Percentiles rank a stretch among this genome's conserved stretches.
Evolutionary conservation across 2,797 vertebrate species (phyloP).

Genomic region (Smutsia gigantea): DNA sequence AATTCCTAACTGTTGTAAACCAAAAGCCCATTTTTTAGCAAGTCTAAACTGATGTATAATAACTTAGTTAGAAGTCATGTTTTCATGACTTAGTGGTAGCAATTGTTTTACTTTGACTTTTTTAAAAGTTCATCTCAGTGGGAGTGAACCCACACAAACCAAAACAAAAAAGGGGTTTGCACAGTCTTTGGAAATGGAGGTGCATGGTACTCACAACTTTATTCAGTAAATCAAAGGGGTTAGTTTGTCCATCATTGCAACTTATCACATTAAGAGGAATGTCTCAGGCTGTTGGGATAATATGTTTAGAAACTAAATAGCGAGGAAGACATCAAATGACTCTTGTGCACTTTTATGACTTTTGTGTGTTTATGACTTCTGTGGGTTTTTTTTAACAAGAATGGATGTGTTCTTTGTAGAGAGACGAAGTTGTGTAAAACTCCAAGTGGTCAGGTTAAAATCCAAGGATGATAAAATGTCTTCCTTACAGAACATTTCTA

Average conservation of each 20-base stretch:
- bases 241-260: neutral
- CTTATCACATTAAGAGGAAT: slow-evolving; percentile 46
- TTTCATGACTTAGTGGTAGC: slow-evolving; percentile 42
- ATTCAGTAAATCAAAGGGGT: neutral
- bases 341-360: slow-evolving; percentile 38
- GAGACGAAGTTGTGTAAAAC: slow-evolving; percentile 38
- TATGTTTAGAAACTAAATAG: slow-evolving; percentile 56
- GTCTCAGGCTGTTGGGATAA: slow-evolving; percentile 19
- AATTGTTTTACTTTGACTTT: slow-evolving; percentile 54
- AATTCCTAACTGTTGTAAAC: slow-evolving; percentile 50
- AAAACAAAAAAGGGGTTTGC: neutral
- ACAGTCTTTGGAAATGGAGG: slow-evolving; percentile 21
- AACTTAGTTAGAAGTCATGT: slow-evolving; percentile 9
- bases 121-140: neutral
- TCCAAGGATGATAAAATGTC: slow-evolving; percentile 9
- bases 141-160: slow-evolving; percentile 3
- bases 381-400: neutral
- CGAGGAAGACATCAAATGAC: slow-evolving; percentile 52
- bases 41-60: slow-evolving; percentile 37
- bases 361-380: neutral
- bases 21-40: neutral
- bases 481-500: neutral
- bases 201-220: neutral
- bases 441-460: slow-evolving; percentile 11
- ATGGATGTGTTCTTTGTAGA: slow-evolving; percentile 45